Percentiles rank a stretch among this genome's conserved stretches.
These are phyloP conservation scores for Numida meleagris DNA, from an alignment of 2,113 vertebrate genomes.

Conservation along the genomic window DNA sequence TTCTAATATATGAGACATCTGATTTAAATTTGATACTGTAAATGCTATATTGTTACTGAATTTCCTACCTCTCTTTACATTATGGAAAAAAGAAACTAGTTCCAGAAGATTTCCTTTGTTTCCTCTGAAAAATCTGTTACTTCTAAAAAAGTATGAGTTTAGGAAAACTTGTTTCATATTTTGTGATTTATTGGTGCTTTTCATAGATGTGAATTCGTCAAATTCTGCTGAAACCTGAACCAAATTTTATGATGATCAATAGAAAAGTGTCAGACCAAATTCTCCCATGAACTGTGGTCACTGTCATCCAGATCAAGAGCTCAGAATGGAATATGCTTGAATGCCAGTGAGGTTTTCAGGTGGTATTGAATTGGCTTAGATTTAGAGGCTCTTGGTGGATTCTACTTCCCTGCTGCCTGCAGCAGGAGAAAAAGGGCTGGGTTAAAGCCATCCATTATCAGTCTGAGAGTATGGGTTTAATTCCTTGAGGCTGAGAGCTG, in stretches of 20 bases:
- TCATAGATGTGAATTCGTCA: not conserved
- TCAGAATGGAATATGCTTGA: not conserved
- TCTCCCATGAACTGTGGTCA: not conserved
- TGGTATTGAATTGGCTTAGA: not conserved
- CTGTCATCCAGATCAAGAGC: not conserved
- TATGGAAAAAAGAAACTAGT: not conserved
- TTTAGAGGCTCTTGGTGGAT: not conserved
- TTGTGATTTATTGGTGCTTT: not conserved
- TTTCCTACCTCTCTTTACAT: not conserved
- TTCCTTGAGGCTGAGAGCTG: not conserved
- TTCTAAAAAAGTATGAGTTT: not conserved
- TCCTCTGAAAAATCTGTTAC: not conserved
- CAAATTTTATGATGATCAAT: not conserved
- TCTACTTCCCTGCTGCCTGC: not conserved
- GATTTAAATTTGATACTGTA: constrained; percentile 3
- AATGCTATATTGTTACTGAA: not conserved
- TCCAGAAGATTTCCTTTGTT: not conserved
- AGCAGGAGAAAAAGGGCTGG: not conserved
- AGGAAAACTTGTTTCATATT: not conserved
- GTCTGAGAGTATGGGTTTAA: not conserved
- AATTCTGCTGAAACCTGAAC: not conserved
- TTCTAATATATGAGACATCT: not conserved
- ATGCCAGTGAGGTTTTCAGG: fast-evolving
- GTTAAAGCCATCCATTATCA: not conserved
- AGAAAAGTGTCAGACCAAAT: not conserved